Evolutionary conservation across 2,888 invertebrate species (phyloP).

Genomic region (Horisme vitalbata): DNA sequence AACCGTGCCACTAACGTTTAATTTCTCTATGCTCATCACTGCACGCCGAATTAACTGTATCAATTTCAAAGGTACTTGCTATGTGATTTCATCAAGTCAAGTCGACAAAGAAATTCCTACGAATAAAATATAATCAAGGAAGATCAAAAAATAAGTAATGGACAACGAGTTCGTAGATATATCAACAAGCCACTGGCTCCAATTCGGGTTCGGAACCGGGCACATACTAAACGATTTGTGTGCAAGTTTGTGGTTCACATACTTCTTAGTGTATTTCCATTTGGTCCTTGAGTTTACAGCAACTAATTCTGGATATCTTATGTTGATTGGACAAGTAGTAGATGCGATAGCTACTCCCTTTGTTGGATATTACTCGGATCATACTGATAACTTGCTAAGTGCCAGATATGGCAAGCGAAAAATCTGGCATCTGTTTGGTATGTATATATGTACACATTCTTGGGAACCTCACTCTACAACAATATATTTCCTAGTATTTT

Average conservation of each 20-base stretch:
- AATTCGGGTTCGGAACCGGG: slow-evolving; percentile 88
- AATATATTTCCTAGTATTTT: too few species aligned
- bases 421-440: slow-evolving; percentile 95
- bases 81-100: too few species aligned
- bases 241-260: slow-evolving; percentile 97
- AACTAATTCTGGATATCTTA: slow-evolving; percentile 83
- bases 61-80: too few species aligned
- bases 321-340: slow-evolving; percentile 92
- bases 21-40: too few species aligned
- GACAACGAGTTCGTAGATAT: slow-evolving; percentile 75
- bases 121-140: too few species aligned
- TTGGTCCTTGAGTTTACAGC: slow-evolving; percentile 82
- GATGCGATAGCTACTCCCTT: slow-evolving; percentile 95
- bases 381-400: slow-evolving; percentile 85
- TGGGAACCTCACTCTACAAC: too few species aligned
- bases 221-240: slow-evolving; percentile 96
- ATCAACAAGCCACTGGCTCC: slow-evolving; percentile 67
- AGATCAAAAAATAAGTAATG: slow-evolving; percentile 44
- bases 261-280: slow-evolving; percentile 92
- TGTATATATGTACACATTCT: too few species aligned
- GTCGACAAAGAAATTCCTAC: too few species aligned
- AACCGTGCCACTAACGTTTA: too few species aligned
- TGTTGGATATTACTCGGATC: slow-evolving; percentile 92
- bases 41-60: too few species aligned
- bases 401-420: slow-evolving; percentile 91